phyloP scores from a whole-genome alignment of 2,113 vertebrate species.

The Varanus salvator region DNA sequence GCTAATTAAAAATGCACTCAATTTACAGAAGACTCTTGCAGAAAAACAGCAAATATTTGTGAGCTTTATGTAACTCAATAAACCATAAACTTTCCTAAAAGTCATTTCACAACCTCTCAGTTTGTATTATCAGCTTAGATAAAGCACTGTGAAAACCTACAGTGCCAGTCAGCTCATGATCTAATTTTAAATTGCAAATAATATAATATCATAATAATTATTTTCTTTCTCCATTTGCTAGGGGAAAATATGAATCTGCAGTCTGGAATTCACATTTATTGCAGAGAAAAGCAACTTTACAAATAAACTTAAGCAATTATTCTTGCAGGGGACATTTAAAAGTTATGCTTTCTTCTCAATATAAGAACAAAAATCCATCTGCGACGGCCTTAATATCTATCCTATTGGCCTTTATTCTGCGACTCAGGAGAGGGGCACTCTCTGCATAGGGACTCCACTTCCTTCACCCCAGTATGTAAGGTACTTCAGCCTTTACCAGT shows the following conservation, averaged over 20 bases:
- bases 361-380: not conserved
- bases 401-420: not conserved
- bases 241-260: not conserved
- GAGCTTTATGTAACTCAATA: not conserved
- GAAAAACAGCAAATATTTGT: not conserved
- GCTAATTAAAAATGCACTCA: not conserved
- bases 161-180: not conserved
- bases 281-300: not conserved
- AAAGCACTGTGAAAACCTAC: not conserved
- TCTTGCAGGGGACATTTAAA: not conserved
- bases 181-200: slow-evolving; percentile 22
- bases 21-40: not conserved
- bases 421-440: not conserved
- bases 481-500: not conserved
- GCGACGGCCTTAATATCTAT: not conserved
- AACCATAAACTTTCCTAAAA: slow-evolving; percentile 4
- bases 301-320: not conserved
- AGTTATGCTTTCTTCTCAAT: not conserved
- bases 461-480: not conserved
- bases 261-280: slow-evolving; percentile 1
- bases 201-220: slow-evolving; percentile 9
- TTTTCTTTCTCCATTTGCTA: slow-evolving; percentile 7
- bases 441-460: not conserved
- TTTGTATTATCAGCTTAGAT: slow-evolving; percentile 1
- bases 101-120: slow-evolving; percentile 21